Percentiles rank a stretch among this genome's conserved stretches.
phyloP scores from a whole-genome alignment of 2,113 vertebrate genomes.

The Semnornis frantzii region DNA sequence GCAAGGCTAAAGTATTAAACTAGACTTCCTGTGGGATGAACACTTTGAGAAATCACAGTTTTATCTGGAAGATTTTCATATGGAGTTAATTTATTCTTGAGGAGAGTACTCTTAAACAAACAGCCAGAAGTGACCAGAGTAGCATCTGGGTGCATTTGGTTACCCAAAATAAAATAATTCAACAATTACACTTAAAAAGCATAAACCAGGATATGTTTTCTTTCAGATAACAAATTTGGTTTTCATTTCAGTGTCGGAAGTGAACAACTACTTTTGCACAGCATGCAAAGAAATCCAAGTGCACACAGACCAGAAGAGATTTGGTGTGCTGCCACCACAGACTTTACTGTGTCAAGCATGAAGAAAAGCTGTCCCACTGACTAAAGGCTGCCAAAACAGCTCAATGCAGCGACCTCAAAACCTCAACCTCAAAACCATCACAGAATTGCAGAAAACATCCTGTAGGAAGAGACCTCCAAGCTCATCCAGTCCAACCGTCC shows the following conservation, averaged over 20 bases:
- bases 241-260: conserved; percentile 40
- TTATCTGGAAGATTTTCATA: not conserved
- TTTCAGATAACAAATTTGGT: conserved; percentile 6
- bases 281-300: not conserved
- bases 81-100: not conserved
- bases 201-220: conserved; percentile 39
- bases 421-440: not conserved
- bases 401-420: not conserved
- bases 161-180: not conserved
- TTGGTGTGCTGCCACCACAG: not conserved
- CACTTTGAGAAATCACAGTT: not conserved
- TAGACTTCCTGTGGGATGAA: not conserved
- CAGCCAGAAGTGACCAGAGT: not conserved
- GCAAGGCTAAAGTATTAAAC: not conserved
- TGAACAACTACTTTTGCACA: conserved; percentile 44
- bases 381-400: not conserved
- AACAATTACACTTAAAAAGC: not conserved
- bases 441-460: no score
- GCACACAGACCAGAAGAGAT: conserved; percentile 12
- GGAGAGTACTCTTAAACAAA: not conserved
- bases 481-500: no score
- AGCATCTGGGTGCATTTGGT: not conserved
- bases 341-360: not conserved
- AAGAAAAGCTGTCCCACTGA: not conserved
- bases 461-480: no score